Conservation (phyloP, 2,797 vertebrate genomes). For the Gallinago stenura region DNA sequence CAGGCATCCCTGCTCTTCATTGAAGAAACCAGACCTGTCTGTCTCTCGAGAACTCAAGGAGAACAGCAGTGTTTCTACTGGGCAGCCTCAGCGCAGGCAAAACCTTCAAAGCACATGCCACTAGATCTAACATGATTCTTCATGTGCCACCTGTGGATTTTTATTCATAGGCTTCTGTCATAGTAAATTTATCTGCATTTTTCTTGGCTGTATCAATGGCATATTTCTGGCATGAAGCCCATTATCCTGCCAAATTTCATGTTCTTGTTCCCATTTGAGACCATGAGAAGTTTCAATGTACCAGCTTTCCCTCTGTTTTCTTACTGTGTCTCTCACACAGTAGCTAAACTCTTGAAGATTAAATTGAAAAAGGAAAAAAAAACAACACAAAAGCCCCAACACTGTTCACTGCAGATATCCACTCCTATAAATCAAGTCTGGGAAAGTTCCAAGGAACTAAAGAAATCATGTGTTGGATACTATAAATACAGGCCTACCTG, state of each 20-base stretch:
- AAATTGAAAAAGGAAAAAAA: neutral
- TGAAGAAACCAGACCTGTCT: neutral
- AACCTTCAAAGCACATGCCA: neutral
- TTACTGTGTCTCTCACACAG: neutral
- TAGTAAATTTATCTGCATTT: neutral
- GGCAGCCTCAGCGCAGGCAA: neutral
- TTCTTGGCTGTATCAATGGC: neutral
- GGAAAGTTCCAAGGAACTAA: neutral
- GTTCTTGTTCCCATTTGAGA: neutral
- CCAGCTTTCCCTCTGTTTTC: neutral
- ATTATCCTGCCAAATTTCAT: neutral
- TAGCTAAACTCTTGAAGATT: neutral
- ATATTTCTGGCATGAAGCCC: neutral
- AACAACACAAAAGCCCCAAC: rapidly evolving
- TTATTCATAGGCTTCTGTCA: neutral
- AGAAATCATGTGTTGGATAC: neutral
- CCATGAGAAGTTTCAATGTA: neutral
- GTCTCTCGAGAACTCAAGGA: neutral
- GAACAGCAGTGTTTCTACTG: neutral
- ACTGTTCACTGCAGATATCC: neutral
- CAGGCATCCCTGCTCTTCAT: neutral
- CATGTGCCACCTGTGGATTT: neutral
- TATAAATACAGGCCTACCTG: neutral
- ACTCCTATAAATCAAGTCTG: neutral
- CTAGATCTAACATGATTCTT: neutral